Evolutionary conservation across 2,113 vertebrate genomes (phyloP), one percentile per base, ranked within the genome.

Genomic region (Plotosus lineatus): DNA sequence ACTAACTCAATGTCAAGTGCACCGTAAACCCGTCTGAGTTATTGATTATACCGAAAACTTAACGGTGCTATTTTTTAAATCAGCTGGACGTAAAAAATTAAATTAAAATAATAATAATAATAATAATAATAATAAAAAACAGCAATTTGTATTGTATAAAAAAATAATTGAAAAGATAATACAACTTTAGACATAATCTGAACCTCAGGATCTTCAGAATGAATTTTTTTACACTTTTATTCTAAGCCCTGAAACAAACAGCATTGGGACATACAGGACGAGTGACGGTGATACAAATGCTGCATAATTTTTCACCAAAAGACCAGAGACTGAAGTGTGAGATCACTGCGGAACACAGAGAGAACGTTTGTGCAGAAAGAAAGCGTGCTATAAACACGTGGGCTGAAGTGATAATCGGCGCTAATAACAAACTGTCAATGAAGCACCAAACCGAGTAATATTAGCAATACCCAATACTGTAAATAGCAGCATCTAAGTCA

Each of bases 21-120:
- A 50, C 80, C 56, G 6, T 48, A 36, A 79, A 71, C 60, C 48
- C 42, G 69, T 79, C 46, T 61, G 63, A 85, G 53, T 38, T 79
- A 82, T 76, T 81, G 77, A 82, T 82, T 55, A 60, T 53, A 69
- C 71, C 1, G 26, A 63, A 31, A 75, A 72, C 69, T 84, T 72
- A 42, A 58, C 36, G 23, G 42, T 9, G 63, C 26, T 42, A 9
- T 83, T 66, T 76, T 72, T 66, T 63, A 36, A 14, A 69, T n/a
- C 63, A 71, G 28, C 11, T 21, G 46, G 51, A 79, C 42, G 26
- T 55, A 4, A 26, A 72, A 46, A 76, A 19, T 31, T n/a, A n/a
- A n/a, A n/a, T n/a, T n/a, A n/a, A n/a, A n/a, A n/a, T n/a, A n/a
- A n/a, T n/a, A n/a, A n/a, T n/a, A n/a, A n/a, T n/a, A n/a, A n/a